Evolutionary conservation across 2,797 vertebrate species (phyloP).

Genomic region (Kryptopterus vitreolus): DNA sequence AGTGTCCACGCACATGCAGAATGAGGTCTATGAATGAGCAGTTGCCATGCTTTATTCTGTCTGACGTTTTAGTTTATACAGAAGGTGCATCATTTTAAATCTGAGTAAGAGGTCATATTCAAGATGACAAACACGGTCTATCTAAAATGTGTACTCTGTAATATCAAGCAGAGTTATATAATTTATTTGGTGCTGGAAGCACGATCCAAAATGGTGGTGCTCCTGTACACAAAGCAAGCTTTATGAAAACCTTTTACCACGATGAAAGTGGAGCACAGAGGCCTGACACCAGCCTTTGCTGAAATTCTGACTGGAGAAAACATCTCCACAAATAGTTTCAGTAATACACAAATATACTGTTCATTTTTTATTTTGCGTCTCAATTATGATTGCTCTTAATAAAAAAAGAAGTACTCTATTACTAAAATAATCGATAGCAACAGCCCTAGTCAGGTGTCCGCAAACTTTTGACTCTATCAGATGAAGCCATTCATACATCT

Average conservation of each 20-base stretch:
- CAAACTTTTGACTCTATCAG: neutral
- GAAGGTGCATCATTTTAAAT: neutral
- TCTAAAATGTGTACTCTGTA: slow-evolving; percentile 40
- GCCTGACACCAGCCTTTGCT: neutral
- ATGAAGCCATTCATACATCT: neutral
- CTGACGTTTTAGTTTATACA: neutral
- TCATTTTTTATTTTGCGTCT: no score
- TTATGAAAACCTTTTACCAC: neutral
- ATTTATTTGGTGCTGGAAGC: no score
- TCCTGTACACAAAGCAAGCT: neutral
- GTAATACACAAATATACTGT: no score
- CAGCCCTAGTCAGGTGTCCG: neutral
- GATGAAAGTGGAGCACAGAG: neutral
- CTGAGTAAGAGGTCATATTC: slow-evolving; percentile 1
- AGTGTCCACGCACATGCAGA: slow-evolving; percentile 47
- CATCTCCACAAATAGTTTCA: neutral
- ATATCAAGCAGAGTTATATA: slow-evolving; percentile 39
- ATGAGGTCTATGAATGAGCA: neutral
- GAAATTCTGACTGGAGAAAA: neutral
- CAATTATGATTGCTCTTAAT: no score
- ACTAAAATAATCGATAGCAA: no score
- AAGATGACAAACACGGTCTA: neutral
- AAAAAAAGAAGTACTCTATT: no score
- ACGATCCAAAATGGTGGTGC: no score
- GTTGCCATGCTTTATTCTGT: neutral